Base-by-base conservation (phyloP, 1,140 invertebrate genomes). In the Macrobrachium nipponense region DNA sequence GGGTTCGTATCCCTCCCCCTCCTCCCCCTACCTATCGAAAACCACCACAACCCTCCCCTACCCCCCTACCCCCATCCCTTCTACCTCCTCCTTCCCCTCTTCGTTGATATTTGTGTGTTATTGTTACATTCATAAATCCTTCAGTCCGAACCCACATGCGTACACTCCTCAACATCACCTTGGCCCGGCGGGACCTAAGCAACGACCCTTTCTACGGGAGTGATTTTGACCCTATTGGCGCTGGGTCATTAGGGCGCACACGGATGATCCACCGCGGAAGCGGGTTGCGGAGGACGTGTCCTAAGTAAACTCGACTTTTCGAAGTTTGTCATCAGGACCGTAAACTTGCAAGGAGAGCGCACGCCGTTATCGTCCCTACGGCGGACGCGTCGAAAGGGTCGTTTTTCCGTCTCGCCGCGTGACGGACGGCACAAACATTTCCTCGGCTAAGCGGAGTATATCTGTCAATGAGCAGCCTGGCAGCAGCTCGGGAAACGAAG, bases 111-210 rank as follows among this genome's bases (percentile, higher is more conserved):
- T 87, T 87, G 87, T 82, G 76, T 87, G 87, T 87, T 87, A 87
- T 87, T 87, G 87, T 87, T 87, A 87, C 80, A 87, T 83, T 87
- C 87, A 84, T 87, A 87, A 87, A 87, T 87, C 80, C 80, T 78
- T 87, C 80, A 83, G 66, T 77, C 44, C 36, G 76, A 77, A 73
- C 87, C 81, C 87, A 87, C 87, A 87, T 87, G 81, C 80, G 76
- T 84, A 83, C 76, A 73, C 80, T 87, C 80, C 81, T 80, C 76
- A 79, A 61, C 76, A 62, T 81, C 36, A 60, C 80, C 80, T 79
- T 64, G 59, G 7, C 66, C 36, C 62, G 14, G 66, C 62, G 62
- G 75, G 76, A 59, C 59, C n/a, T 64, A 79, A 72, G 51, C 73
- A 76, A 51, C 75, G 62, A 14, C 59, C 43, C 36, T 23, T 51